Evolutionary conservation across 2,888 invertebrate genomes (phyloP).

Genomic region (Megalurothrips usitatus): DNA sequence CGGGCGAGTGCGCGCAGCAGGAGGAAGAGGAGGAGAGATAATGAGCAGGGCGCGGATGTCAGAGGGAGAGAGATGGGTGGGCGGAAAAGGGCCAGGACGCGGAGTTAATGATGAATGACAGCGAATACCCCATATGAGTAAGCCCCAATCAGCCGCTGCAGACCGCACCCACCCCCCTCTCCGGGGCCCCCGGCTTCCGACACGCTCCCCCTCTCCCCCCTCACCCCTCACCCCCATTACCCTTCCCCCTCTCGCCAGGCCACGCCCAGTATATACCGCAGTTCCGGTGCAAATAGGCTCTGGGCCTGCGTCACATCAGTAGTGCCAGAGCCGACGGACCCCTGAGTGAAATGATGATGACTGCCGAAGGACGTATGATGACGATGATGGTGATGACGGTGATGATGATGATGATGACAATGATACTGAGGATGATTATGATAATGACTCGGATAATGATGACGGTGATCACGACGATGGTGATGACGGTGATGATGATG

Average conservation of each 20-base stretch:
- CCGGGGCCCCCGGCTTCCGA: background rate
- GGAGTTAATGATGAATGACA: slow-evolving; percentile 11
- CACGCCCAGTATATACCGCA: background rate
- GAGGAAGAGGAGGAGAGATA: background rate
- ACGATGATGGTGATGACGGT: no score
- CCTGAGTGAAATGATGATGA: background rate
- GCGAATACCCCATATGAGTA: background rate
- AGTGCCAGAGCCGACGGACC: no score
- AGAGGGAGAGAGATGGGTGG: background rate
- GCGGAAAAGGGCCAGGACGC: background rate
- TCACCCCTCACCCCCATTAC: no score
- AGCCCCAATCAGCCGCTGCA: background rate
- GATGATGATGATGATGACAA: no score
- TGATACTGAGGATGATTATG: no score
- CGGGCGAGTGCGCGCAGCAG: no score
- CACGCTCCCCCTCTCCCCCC: background rate
- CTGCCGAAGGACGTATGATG: no score
- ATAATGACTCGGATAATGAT: no score
- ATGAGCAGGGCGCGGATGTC: background rate
- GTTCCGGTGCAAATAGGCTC: background rate
- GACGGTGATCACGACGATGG: no score
- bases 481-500: no score
- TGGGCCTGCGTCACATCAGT: background rate
- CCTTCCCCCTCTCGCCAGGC: background rate
- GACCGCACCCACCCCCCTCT: background rate